Base-by-base conservation (phyloP, 2,797 vertebrate species). In the Pogoniulus pusillus region DNA sequence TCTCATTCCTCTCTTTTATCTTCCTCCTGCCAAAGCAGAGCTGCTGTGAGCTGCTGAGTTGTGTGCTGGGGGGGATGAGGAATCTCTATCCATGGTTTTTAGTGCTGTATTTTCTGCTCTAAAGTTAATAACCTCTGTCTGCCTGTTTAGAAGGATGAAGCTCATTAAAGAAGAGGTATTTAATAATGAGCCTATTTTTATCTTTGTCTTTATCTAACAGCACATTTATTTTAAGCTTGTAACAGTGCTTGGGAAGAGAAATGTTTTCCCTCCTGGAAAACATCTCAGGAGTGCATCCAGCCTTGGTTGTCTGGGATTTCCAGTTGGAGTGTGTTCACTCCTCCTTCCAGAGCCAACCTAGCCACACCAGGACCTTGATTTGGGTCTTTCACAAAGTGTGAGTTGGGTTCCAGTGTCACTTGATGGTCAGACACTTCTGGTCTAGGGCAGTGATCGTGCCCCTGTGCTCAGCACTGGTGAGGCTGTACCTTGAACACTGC, bases 151-250 rank as follows among this genome's bases (percentile, higher is more conserved):
- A 96, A 91, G 81, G 91, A 94, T 94, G 95, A 95, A 91, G 68
- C 90, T 95, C 74, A 57, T 95, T 95, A 95, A 90, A 88, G 80
- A 64, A 91, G 83, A 92, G 85, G 85, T 95, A 92, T 95, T 94
- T 94, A 95, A 93, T 91, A 95, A 84, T 22, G 5, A 81, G 57
- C 71, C 83, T 96, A 57, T 93, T 94, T 95, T 94, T 92, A 94
- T 93, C 93, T 89, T 85, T 91, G 93, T 91, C 91, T 94, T 91
- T 94, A 95, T 95, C 93, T 81, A 90, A 59, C 68, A 54, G 68
- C 7, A 3, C 86, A 73, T 92, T 94, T 92, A 91, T 94, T 94
- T 93, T 71, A 90, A 85, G 90, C 88, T 82, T 85, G 62, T 94
- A 85, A 69, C 41, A 49, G 80, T 55, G 68, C 74, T 88, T 88